Evolutionary conservation across 2,888 invertebrate genomes (phyloP), one percentile per base, ranked within the genome.

Genomic region (Mesorhabditis sp.): DNA sequence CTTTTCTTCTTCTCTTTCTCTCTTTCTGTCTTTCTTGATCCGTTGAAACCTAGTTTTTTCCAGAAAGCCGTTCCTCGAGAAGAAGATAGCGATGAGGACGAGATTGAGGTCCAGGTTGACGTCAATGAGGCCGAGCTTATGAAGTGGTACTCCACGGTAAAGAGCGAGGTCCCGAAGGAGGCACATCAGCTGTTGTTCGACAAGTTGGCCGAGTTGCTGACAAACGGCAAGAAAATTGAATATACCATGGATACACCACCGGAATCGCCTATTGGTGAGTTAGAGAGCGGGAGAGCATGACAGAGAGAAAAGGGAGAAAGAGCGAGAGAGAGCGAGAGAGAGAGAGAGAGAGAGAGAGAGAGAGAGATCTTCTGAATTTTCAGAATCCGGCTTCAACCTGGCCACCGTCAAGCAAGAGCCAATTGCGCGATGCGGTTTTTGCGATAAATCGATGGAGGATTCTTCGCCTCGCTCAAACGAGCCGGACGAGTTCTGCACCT

Each of bases 401-500:
- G 70, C 44, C 69, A 67, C 41, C 70, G 44, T 15, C 6, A 45
- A 67, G 43, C 28, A 65, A 45, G 62, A 67, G 45, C 67, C 58
- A n/a, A 50, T 67, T 41, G 50, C 41, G 1, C 28, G 28, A 28
- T 42, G 50, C 42, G 41, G 28, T 4, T 58, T 15, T 61, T 62
- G 42, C 70, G 28, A 63, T 15, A 45, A 28, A 28, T 28, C 28
- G 1, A 28, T 28, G 28, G 28, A 28, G 28, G 28, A 28, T 28
- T 28, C 28, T 28, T 28, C 28, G 2, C 28, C 28, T 28, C 28
- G 28, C 2, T 28, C 28, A 1, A 28, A 87, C 50, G 87, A 88
- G 43, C 86, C 86, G 71, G 85, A 87, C 28, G 84, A 84, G 4
- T 96, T 96, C 88, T 96, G 96, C 86, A 92, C 93, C 78, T 90